These are phyloP conservation scores for Ceratoteleas bidentatus DNA, from an alignment of 1,140 invertebrate species.

Conservation along the genomic window DNA sequence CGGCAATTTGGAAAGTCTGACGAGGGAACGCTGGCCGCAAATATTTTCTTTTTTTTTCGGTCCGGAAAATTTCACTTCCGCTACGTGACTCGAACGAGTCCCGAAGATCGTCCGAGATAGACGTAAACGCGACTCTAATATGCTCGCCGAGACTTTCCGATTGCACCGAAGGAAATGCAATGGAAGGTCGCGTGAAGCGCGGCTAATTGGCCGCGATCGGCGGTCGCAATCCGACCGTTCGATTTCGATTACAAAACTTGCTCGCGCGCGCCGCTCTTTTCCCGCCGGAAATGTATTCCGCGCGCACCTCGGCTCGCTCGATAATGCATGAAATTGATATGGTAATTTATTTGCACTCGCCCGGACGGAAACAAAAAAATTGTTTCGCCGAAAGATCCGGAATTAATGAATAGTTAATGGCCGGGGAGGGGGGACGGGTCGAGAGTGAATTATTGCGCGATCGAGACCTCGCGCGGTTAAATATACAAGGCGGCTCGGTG, in stretches of 20 bases:
- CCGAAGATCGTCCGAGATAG: too few species aligned
- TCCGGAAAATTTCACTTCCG: too few species aligned
- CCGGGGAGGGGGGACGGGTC: too few species aligned
- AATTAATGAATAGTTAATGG: slow-evolving; percentile 54
- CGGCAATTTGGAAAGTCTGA: too few species aligned
- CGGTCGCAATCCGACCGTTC: not conserved
- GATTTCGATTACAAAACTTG: slow-evolving; percentile 33
- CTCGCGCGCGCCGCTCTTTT: not conserved
- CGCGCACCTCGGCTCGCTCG: slow-evolving; percentile 30
- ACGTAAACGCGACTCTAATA: too few species aligned
- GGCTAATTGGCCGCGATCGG: too few species aligned
- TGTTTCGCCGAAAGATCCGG: slow-evolving; percentile 29
- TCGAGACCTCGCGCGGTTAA: not conserved
- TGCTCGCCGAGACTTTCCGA: too few species aligned
- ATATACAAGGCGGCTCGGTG: slow-evolving; percentile 8
- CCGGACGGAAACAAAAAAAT: slow-evolving; percentile 38
- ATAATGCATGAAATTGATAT: slow-evolving; percentile 57
- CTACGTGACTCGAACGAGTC: too few species aligned
- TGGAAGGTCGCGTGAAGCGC: too few species aligned
- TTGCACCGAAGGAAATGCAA: too few species aligned
- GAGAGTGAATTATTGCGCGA: slow-evolving; percentile 13
- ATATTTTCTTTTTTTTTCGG: too few species aligned
- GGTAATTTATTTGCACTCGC: slow-evolving; percentile 53
- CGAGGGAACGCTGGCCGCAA: too few species aligned
- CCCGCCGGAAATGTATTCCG: slow-evolving; percentile 10